Base-by-base conservation (phyloP, 2,113 vertebrate genomes). In the Cololabis saira region DNA sequence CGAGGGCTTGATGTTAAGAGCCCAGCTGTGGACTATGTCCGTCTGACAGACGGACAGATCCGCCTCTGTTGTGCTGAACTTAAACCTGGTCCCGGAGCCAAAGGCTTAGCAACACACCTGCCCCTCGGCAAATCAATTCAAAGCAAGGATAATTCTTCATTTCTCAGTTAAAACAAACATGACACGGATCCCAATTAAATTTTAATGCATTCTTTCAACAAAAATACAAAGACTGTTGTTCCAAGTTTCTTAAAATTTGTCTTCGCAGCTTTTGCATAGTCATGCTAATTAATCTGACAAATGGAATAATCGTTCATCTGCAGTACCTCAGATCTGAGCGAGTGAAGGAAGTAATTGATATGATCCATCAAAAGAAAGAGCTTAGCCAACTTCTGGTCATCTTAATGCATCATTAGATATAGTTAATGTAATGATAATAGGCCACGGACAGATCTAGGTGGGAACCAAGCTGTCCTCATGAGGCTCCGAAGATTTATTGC, bases 41-140 rank as follows among this genome's bases (percentile, higher is more conserved):
- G 56, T 80, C 27, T 18, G 45, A 67, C 13, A 44, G 56, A 82
- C 27, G 18, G 45, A 67, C 13, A 44, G 16, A 67, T 69, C 13
- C 61, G 30, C 11, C 52, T 49, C 56, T 61, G 14, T 10, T 27
- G 67, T 12, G 45, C 53, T 67, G 41, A 12, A 62, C 43, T 41
- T 66, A 62, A 18, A 37, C 37, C 53, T 27, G 14, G 61, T 15
- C 22, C 61, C 70, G 78, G 45, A 54, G 37, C 50, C 47, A 80
- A 70, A 78, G 12, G 11, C 49, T n/a, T n/a, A n/a, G n/a, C 60
- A 77, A 80, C 57, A 75, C 61, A 64, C n/a, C 44, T 51, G 15
- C 18, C 3, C 54, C 21, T 21, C 24, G 56, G 11, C 15, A 24
- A 8, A n/a, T 6, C 42, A 47, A 11, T 15, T 21, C 45, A 7